phyloP scores from a whole-genome alignment of 2,888 invertebrate genomes.

The Noctua janthina region DNA sequence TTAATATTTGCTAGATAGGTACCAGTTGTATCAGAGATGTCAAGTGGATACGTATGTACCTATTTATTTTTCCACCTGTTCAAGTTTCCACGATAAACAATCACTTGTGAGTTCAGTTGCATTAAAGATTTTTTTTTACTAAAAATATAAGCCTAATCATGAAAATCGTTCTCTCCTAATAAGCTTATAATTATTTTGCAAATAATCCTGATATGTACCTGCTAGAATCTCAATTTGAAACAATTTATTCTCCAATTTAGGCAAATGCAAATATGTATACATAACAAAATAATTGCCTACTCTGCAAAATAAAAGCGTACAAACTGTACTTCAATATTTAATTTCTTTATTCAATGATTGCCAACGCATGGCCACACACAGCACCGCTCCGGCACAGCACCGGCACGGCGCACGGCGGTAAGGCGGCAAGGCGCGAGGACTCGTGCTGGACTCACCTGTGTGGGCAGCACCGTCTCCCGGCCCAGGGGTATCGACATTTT shows the following conservation, averaged over 20 bases:
- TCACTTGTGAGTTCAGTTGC: not conserved
- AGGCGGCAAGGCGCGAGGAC: slow-evolving; percentile 25
- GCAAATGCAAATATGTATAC: not conserved
- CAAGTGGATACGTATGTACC: slow-evolving; percentile 10
- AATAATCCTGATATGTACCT: not conserved
- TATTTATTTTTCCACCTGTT: slow-evolving; percentile 17
- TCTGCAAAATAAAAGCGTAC: not conserved
- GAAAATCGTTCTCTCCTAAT: not conserved
- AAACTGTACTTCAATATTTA: not conserved
- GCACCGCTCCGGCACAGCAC: slow-evolving; percentile 3
- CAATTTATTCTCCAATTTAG: not conserved
- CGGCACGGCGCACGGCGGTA: slow-evolving; percentile 5
- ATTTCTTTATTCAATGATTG: slow-evolving; percentile 6
- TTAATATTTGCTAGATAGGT: slow-evolving; percentile 26
- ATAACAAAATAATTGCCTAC: not conserved
- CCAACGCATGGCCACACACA: slow-evolving; percentile 4
- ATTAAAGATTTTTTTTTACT: not conserved
- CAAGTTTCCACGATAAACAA: slow-evolving; percentile 9
- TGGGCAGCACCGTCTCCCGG: slow-evolving; percentile 88
- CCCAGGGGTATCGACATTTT: slow-evolving; percentile 90
- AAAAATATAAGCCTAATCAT: not conserved
- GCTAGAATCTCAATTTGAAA: not conserved
- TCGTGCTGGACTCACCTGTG: slow-evolving; percentile 84
- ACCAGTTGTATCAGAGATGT: slow-evolving; percentile 24
- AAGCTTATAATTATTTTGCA: not conserved